A percentile compares a stretch with the other conserved stretches of the same genome.
These are phyloP conservation scores for Arge pagana DNA, from an alignment of 2,888 invertebrate species.

Conservation along the genomic window DNA sequence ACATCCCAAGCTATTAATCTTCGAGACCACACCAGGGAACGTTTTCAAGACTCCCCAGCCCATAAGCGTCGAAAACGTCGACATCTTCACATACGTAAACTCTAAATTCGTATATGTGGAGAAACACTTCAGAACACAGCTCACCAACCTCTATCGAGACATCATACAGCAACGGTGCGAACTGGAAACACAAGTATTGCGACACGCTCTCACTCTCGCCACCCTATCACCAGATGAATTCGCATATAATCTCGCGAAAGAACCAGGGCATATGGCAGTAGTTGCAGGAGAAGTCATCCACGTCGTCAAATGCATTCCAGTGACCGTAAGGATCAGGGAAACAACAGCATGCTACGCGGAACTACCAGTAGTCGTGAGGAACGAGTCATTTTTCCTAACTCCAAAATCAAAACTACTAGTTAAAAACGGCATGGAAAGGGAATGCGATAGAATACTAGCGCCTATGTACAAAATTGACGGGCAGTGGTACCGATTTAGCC, in stretches of 20 bases:
- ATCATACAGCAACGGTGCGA: slow-evolving; percentile 8
- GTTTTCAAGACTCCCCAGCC: slow-evolving; percentile 11
- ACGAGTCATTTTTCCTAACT: slow-evolving; percentile 23
- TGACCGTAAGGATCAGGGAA: slow-evolving; percentile 1
- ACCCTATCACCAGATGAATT: slow-evolving; percentile 15
- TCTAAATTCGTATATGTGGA: slow-evolving; percentile 24
- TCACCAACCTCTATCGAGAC: too few species aligned
- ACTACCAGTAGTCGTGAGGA: slow-evolving; percentile 18
- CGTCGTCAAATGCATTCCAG: slow-evolving; percentile 14
- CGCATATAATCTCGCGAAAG: slow-evolving; percentile 15
- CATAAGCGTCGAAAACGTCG: too few species aligned
- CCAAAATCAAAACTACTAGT: slow-evolving; percentile 20
- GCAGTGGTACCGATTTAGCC: too few species aligned
- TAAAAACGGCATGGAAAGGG: slow-evolving; percentile 16
- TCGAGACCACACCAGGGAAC: slow-evolving; percentile 4
- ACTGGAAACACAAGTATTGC: slow-evolving; percentile 2
- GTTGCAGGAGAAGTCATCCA: slow-evolving; percentile 16
- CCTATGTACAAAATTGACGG: too few species aligned
- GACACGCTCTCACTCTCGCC: slow-evolving; percentile 7
- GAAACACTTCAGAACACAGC: too few species aligned
- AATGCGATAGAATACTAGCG: too few species aligned
- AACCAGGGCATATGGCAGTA: slow-evolving; percentile 17
- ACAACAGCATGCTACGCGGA: slow-evolving; percentile 20
- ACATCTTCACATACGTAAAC: slow-evolving; percentile 17
- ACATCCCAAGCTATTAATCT: slow-evolving; percentile 29